Conservation (phyloP, 2,888 invertebrate species). For the Coleophora flavipennella region DNA sequence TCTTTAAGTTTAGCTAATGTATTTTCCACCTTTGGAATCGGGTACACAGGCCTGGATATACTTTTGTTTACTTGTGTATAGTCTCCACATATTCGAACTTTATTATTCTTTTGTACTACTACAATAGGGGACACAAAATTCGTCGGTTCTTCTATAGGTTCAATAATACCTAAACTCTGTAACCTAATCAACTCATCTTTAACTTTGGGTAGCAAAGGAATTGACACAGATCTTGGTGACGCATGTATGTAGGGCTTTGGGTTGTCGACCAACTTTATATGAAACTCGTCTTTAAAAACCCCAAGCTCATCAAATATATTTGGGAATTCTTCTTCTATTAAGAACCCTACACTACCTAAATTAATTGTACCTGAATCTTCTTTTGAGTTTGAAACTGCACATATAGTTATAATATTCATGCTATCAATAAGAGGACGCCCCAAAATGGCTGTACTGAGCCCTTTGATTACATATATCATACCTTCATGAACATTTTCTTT, state of each 20-base stretch:
- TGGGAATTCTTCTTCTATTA: too few relatives aligned
- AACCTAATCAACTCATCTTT: background rate
- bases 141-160: background rate
- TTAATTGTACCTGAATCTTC: too few relatives aligned
- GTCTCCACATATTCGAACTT: constrained; percentile 1
- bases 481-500: too few relatives aligned
- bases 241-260: background rate
- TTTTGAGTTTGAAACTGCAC: too few relatives aligned
- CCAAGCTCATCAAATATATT: too few relatives aligned
- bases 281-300: background rate
- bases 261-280: background rate
- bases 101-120: background rate
- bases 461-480: too few relatives aligned
- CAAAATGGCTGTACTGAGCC: too few relatives aligned
- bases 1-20: background rate
- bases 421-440: too few relatives aligned
- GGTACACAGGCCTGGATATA: background rate
- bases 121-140: background rate
- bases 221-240: background rate
- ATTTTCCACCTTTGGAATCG: background rate
- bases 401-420: too few relatives aligned
- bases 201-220: background rate
- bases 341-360: too few relatives aligned
- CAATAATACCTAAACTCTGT: too few relatives aligned
- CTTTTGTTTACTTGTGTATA: background rate